Evolutionary conservation across 2,797 vertebrate genomes (phyloP).

Genomic region (Aeoliscus strigatus): DNA sequence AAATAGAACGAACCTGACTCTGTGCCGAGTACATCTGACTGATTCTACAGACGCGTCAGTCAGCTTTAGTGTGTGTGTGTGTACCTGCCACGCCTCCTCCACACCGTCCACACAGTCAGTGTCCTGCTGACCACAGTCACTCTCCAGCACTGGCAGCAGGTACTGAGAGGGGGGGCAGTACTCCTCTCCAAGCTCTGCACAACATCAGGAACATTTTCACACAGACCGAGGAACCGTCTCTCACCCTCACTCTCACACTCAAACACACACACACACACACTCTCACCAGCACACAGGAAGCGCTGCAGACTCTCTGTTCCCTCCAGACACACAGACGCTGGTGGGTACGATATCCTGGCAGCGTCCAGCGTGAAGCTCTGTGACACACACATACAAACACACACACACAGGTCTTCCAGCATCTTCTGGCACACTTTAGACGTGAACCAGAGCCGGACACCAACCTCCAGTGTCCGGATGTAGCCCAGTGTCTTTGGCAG

Average conservation of each 20-base stretch:
- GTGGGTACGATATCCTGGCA: constrained; percentile 80
- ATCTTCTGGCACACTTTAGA: neutral
- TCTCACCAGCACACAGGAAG: constrained; percentile 85
- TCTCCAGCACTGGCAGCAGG: constrained; percentile 81
- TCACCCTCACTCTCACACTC: too few relatives aligned
- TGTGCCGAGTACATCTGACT: too few relatives aligned
- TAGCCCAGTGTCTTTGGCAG: constrained; percentile 79
- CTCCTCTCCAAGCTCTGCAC: constrained; percentile 81
- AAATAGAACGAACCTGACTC: too few relatives aligned
- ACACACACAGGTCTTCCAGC: constrained; percentile 1
- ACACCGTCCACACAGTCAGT: constrained; percentile 57
- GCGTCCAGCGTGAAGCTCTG: constrained; percentile 85
- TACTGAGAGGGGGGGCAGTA: constrained; percentile 89
- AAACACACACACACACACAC: too few relatives aligned
- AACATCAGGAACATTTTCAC: neutral
- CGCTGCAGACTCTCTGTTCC: constrained; percentile 85
- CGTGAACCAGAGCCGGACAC: constrained; percentile 3
- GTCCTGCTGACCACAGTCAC: constrained; percentile 49
- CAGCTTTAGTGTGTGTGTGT: constrained; percentile 9
- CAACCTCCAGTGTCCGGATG: constrained; percentile 82
- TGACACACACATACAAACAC: constrained; percentile 2
- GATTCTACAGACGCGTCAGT: too few relatives aligned
- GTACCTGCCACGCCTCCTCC: constrained; percentile 84
- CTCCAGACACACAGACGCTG: constrained; percentile 73
- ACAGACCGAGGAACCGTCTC: too few relatives aligned